Conservation (phyloP, 2,888 invertebrate genomes). For the Hypomecis atomaria region DNA sequence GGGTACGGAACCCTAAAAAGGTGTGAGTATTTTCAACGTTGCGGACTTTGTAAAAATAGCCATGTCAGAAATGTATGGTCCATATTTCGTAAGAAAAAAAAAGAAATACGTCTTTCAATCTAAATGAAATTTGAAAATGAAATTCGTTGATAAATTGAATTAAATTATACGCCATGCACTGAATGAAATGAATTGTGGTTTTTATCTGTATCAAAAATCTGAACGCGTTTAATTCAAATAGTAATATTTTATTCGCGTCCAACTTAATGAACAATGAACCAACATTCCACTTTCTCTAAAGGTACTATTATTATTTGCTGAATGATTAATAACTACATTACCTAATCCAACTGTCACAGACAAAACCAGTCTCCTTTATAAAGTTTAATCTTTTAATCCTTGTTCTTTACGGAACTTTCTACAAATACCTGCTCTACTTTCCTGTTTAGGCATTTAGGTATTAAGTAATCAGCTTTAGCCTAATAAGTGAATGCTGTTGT, state of each 20-base stretch:
- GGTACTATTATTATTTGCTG: not conserved
- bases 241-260: not conserved
- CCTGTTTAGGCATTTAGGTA: slow-evolving; percentile 32
- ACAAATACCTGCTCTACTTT: slow-evolving; percentile 32
- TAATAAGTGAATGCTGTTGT: slow-evolving; percentile 37
- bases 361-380: slow-evolving; percentile 16
- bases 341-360: slow-evolving; percentile 12
- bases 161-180: too few species aligned
- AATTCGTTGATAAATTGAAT: too few species aligned
- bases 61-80: too few species aligned
- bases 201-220: too few species aligned
- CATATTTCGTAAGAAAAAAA: too few species aligned
- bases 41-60: too few species aligned
- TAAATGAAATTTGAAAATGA: too few species aligned
- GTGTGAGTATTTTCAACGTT: too few species aligned
- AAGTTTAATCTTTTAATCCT: slow-evolving; percentile 11
- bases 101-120: too few species aligned
- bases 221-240: not conserved
- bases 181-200: too few species aligned
- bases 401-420: slow-evolving; percentile 18
- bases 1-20: too few species aligned
- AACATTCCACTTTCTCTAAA: not conserved
- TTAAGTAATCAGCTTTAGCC: slow-evolving; percentile 30
- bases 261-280: not conserved
- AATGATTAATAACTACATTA: slow-evolving; percentile 12